A percentile compares a stretch with the other conserved stretches of the same genome.
Conservation (phyloP, 2,113 vertebrate genomes). For the Prionailurus bengalensis region DNA sequence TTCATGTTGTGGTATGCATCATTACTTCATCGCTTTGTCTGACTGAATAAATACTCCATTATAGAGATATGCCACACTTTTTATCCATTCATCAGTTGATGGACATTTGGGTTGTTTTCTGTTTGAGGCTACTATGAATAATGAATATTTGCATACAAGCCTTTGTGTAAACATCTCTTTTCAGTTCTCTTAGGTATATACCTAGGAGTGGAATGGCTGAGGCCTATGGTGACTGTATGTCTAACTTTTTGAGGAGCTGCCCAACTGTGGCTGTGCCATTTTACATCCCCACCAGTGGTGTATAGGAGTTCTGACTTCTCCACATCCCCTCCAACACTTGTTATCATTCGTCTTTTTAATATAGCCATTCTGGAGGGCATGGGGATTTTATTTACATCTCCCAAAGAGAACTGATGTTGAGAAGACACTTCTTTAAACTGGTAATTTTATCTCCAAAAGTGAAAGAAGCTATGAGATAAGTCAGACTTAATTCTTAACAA, state of each 20-base stretch:
- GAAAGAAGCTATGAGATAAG: conserved; percentile 20
- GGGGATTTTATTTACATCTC: neutral
- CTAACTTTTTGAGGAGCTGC: neutral
- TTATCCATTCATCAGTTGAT: neutral
- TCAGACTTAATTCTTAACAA: conserved; percentile 27
- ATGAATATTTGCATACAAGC: neutral
- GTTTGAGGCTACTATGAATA: neutral
- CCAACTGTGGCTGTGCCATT: neutral
- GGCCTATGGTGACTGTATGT: neutral
- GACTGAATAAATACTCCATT: neutral
- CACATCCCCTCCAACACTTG: neutral
- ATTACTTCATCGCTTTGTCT: neutral
- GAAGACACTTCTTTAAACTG: neutral
- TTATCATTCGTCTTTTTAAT: neutral
- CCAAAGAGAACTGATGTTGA: neutral
- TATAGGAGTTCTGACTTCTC: neutral
- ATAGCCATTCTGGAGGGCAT: neutral
- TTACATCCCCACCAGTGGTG: neutral
- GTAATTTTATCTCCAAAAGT: conserved; percentile 30
- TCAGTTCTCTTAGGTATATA: neutral
- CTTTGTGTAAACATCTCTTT: neutral
- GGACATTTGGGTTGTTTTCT: neutral
- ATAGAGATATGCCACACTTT: neutral
- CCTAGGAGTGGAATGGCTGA: neutral
- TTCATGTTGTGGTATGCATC: neutral